These are phyloP conservation scores for Nothocercus julius DNA, from an alignment of 2,113 vertebrate genomes.

Conservation along the genomic window DNA sequence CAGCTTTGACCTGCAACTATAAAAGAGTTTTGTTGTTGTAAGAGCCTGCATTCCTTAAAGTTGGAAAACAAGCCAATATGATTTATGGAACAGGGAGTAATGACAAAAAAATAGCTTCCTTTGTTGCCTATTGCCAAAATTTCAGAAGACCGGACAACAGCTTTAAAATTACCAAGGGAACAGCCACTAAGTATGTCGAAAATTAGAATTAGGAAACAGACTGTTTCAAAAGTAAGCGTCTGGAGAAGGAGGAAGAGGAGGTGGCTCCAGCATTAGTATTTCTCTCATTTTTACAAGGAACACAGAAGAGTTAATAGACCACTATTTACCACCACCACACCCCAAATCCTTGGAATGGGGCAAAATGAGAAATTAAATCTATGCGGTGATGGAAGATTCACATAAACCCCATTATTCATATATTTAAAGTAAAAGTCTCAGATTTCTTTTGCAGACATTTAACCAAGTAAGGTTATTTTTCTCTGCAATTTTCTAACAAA, in stretches of 20 bases:
- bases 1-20: background rate
- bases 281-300: conserved; percentile 7
- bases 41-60: background rate
- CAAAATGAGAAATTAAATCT: conserved; percentile 21
- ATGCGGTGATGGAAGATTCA: background rate
- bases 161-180: conserved; percentile 60
- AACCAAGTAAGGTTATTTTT: background rate
- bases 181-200: conserved; percentile 39
- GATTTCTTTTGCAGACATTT: background rate
- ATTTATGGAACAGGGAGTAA: conserved; percentile 17
- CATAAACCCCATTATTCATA: background rate
- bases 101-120: conserved; percentile 53
- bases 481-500: background rate
- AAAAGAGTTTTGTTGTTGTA: background rate
- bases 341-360: background rate
- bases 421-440: background rate
- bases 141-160: conserved; percentile 53
- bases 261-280: background rate
- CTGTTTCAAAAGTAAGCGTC: conserved; percentile 9
- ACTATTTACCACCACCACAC: background rate
- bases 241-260: background rate
- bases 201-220: conserved; percentile 51
- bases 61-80: background rate
- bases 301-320: conserved; percentile 28
- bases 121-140: conserved; percentile 44